A percentile compares a stretch with the other conserved stretches of the same genome.
Evolutionary conservation across 2,797 vertebrate genomes (phyloP).

Genomic region (Brachyrhaphis roseni): DNA sequence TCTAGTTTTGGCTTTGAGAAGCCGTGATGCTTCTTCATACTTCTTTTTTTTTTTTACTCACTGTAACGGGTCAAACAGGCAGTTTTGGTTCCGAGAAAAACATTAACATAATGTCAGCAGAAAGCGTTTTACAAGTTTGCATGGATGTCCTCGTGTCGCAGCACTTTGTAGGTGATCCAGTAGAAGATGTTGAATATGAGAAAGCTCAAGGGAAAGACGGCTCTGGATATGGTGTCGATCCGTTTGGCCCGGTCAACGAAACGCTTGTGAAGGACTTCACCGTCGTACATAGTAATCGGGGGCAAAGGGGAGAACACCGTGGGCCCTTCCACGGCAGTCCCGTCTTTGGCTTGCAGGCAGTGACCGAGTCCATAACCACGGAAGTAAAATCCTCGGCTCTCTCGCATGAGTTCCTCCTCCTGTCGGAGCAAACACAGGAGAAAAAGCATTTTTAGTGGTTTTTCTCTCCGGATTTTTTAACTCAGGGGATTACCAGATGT

Average conservation of each 20-base stretch:
- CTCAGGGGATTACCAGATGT: conserved; percentile 17
- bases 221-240: conserved; percentile 92
- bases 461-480: background rate
- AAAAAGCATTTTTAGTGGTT: conserved; percentile 1
- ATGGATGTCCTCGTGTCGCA: conserved; percentile 90
- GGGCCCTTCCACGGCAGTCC: conserved; percentile 75
- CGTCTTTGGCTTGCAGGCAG: conserved; percentile 86
- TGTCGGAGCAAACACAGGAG: conserved; percentile 67
- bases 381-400: conserved; percentile 89
- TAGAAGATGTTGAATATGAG: conserved; percentile 96
- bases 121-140: conserved; percentile 79
- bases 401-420: conserved; percentile 89
- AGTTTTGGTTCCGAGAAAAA: conserved; percentile 72
- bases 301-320: conserved; percentile 78
- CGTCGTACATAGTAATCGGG: conserved; percentile 75
- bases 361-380: conserved; percentile 88
- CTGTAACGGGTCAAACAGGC: conserved; percentile 71
- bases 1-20: conserved; percentile 59
- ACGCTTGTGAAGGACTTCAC: conserved; percentile 81
- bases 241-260: conserved; percentile 90
- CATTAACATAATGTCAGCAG: conserved; percentile 25
- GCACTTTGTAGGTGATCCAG: conserved; percentile 95
- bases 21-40: conserved; percentile 54
- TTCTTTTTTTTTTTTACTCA: conserved; percentile 34
- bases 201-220: conserved; percentile 92